Conservation (phyloP, 2,113 vertebrate genomes). For the Pan troglodytes region NHGRI_mPanTro3-v2.1_pri NC_072411.2:38493501-38494000, state of each 20-base stretch:
- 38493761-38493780: not conserved
- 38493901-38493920: not conserved
- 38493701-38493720: not conserved
- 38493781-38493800: not conserved
- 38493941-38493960: constrained; percentile 56
- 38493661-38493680: not conserved
- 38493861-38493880: not conserved
- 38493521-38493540: not conserved
- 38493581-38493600: not conserved
- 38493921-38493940: not conserved
- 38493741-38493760: not conserved
- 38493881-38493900: not conserved
- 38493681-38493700: not conserved
- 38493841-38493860: not conserved
- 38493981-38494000: not conserved
- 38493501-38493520: not conserved
- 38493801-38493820: not conserved
- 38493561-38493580: not conserved
- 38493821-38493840: not conserved
- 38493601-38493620: not conserved
- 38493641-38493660: not conserved
- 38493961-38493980: constrained; percentile 27
- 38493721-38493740: not conserved
- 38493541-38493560: not conserved
- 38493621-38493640: not conserved